These are phyloP conservation scores for Apostichopus leukothele DNA, from an alignment of 53 echinoderm and acorn worm species.

Conservation along the genomic window DNA sequence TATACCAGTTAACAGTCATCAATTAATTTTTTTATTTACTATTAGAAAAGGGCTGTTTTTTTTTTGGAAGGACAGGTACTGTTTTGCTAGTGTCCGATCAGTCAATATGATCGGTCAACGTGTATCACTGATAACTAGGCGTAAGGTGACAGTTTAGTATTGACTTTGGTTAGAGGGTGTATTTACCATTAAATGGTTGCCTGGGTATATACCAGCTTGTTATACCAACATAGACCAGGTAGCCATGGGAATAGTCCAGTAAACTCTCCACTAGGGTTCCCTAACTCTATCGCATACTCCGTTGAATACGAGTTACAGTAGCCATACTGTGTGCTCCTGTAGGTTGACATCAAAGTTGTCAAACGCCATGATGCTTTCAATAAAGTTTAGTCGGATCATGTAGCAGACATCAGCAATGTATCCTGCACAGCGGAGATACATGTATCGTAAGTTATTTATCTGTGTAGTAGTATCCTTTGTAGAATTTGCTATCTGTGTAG, in stretches of 20 bases:
- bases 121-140: background rate
- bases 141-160: background rate
- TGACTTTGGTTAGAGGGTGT: constrained; percentile 13
- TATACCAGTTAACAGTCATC: too few species aligned
- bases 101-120: background rate
- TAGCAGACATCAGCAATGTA: background rate
- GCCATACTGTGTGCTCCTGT: too few species aligned
- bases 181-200: background rate
- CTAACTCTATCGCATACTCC: too few species aligned
- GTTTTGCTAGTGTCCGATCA: background rate
- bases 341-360: too few species aligned
- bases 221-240: constrained; percentile 5
- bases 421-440: constrained; percentile 42
- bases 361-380: too few species aligned
- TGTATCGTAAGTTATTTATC: constrained; percentile 27
- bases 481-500: too few species aligned
- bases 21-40: too few species aligned
- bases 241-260: constrained; percentile 6
- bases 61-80: background rate
- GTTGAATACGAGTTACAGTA: too few species aligned
- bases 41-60: background rate
- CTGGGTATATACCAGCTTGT: background rate
- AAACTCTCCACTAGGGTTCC: background rate
- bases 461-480: too few species aligned
- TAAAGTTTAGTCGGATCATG: too few species aligned